These are phyloP conservation scores for Engystomops pustulosus DNA, from an alignment of 2,113 vertebrate genomes.

Conservation along the genomic window DNA sequence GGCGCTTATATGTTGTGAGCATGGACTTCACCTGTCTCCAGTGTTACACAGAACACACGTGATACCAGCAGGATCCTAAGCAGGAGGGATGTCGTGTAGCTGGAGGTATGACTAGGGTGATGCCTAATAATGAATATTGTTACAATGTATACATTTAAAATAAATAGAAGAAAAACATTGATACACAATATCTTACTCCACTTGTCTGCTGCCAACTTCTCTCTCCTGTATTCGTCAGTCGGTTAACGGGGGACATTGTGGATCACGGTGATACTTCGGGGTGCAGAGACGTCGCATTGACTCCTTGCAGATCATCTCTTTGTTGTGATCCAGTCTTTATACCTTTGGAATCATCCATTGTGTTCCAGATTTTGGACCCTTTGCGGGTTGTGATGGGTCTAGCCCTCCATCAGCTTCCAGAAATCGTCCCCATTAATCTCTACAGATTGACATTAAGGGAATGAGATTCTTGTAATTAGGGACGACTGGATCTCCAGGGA, in stretches of 20 bases:
- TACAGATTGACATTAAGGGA: slow-evolving; percentile 6
- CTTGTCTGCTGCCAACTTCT: too few relatives aligned
- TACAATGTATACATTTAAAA: neutral
- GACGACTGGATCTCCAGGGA: slow-evolving; percentile 1
- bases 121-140: neutral
- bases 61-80: neutral
- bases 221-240: too few relatives aligned
- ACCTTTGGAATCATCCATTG: too few relatives aligned
- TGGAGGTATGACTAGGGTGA: neutral
- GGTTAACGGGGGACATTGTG: too few relatives aligned
- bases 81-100: neutral
- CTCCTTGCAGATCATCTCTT: too few relatives aligned
- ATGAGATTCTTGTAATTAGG: slow-evolving; percentile 30
- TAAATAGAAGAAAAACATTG: neutral
- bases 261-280: too few relatives aligned
- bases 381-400: too few relatives aligned
- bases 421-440: slow-evolving; percentile 1
- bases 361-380: too few relatives aligned
- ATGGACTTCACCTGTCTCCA: neutral
- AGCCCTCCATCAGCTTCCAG: neutral
- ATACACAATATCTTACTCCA: too few relatives aligned
- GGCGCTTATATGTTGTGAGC: neutral
- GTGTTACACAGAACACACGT: neutral
- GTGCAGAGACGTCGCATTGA: too few relatives aligned
- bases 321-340: too few relatives aligned